Conservation (phyloP, 2,797 vertebrate genomes). For the Helarctos malayanus region DNA sequence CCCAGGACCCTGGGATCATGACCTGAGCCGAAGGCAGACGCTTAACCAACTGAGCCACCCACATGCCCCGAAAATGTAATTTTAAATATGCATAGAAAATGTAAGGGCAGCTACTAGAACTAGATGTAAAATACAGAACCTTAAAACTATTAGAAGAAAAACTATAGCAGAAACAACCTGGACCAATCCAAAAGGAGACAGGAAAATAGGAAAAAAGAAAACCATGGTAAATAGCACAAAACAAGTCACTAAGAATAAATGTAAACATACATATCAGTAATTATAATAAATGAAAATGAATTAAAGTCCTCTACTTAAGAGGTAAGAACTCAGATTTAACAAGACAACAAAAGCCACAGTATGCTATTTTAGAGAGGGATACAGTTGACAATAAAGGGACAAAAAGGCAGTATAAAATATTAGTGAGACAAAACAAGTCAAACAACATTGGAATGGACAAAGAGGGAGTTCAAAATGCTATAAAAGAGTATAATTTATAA, state of each 20-base stretch:
- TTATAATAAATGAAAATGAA: not conserved
- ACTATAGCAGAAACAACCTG: not conserved
- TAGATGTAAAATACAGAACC: not conserved
- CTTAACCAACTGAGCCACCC: no score
- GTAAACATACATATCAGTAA: not conserved
- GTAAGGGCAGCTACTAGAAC: not conserved
- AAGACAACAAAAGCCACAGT: not conserved
- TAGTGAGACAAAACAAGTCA: not conserved
- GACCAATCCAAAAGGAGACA: not conserved
- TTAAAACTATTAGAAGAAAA: not conserved
- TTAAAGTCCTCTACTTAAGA: not conserved
- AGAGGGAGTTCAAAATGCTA: not conserved
- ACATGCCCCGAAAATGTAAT: not conserved
- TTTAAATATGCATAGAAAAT: constrained; percentile 5
- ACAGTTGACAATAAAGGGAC: not conserved
- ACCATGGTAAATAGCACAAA: not conserved
- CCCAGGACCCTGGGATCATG: no score
- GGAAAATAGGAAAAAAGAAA: not conserved
- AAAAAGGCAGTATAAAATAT: not conserved
- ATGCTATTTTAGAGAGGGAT: not conserved
- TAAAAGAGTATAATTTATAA: not conserved
- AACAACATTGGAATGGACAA: not conserved
- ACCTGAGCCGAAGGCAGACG: no score
- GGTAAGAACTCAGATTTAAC: not conserved
- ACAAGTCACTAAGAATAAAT: not conserved